A percentile compares a stretch with the other conserved stretches of the same genome.
phyloP scores from a whole-genome alignment of 2,113 vertebrate species.

The Elephantulus edwardii region DNA sequence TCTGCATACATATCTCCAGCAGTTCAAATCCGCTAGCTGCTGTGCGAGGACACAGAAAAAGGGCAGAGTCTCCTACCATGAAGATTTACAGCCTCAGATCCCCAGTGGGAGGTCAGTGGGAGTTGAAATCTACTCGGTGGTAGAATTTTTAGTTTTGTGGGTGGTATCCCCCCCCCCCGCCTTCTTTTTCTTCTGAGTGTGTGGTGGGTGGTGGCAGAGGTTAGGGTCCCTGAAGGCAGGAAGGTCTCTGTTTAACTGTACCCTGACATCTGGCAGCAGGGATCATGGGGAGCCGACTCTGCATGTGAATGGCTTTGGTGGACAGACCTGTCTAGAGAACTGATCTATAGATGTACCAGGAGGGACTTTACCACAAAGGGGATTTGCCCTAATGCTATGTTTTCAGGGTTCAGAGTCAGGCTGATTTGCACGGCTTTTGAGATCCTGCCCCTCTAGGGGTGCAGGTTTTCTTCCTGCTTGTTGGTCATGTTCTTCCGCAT shows the following conservation, averaged over 20 bases:
- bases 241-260: background rate
- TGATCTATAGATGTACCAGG: background rate
- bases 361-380: background rate
- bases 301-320: background rate
- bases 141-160: no score
- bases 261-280: background rate
- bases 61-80: no score
- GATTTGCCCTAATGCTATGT: background rate
- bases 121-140: no score
- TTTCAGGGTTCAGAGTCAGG: background rate
- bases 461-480: no score
- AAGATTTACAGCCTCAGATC: no score
- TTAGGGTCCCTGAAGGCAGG: background rate
- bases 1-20: no score
- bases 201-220: no score
- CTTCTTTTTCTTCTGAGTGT: no score
- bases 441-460: accelerated
- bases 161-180: no score
- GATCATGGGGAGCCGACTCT: background rate
- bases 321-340: background rate
- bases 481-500: background rate
- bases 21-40: no score
- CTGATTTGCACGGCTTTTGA: accelerated
- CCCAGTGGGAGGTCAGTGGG: no score
- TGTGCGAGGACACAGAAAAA: no score